A percentile compares a stretch with the other conserved stretches of the same genome.
Evolutionary conservation across 2,888 invertebrate species (phyloP).

Genomic region (Leptinotarsa haldemani): DNA sequence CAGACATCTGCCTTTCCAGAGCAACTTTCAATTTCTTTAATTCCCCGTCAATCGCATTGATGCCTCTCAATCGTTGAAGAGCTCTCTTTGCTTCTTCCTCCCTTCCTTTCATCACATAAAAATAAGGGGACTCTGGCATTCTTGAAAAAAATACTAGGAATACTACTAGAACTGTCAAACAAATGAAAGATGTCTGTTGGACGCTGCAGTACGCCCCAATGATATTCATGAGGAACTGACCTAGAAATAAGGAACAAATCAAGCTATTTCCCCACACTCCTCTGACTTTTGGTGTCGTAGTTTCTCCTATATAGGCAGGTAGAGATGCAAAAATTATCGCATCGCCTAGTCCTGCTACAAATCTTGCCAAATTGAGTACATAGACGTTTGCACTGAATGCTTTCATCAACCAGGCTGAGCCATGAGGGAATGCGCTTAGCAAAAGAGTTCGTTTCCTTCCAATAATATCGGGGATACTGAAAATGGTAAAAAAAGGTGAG

Average conservation of each 20-base stretch:
- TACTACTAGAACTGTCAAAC: conserved; percentile 69
- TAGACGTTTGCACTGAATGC: conserved; percentile 48
- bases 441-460: conserved; percentile 57
- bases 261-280: conserved; percentile 53
- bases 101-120: conserved; percentile 45
- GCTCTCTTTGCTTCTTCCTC: conserved; percentile 44
- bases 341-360: conserved; percentile 52
- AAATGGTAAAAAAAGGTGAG: conserved; percentile 50
- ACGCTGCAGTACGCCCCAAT: conserved; percentile 71
- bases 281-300: conserved; percentile 29
- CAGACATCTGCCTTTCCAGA: conserved; percentile 53
- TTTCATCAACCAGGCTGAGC: conserved; percentile 49
- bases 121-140: conserved; percentile 70
- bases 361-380: conserved; percentile 55
- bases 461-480: conserved; percentile 52
- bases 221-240: conserved; percentile 62
- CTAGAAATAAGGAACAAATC: conserved; percentile 49
- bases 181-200: conserved; percentile 68
- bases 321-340: conserved; percentile 46
- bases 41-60: conserved; percentile 48
- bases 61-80: conserved; percentile 46
- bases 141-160: conserved; percentile 70
- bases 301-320: conserved; percentile 35
- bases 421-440: conserved; percentile 53
- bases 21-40: conserved; percentile 44